Base-by-base conservation (phyloP, 2,113 vertebrate species). In the Semnornis frantzii region DNA sequence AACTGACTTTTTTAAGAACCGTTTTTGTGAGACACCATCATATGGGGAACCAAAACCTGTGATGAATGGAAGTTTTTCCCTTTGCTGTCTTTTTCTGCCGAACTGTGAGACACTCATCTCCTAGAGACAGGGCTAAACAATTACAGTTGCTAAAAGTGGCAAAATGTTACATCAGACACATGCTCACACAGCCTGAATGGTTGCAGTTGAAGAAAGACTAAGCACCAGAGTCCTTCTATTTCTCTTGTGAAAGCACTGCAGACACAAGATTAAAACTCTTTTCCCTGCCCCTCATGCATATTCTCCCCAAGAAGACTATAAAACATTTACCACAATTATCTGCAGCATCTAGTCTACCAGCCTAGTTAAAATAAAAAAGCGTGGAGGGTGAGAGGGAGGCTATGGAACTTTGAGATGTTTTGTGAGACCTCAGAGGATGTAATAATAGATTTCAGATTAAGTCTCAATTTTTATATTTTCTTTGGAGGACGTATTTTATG, bases 371-470 rank as follows among this genome's bases (percentile, higher is more conserved):
- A 9, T 13, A 72, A 55, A 48, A 48, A 23, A 24, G 44, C 6
- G 24, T 25, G 88, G 12, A 12, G n/a, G 15, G 12, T 5, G 4
- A 18, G 15, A 37, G 21, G 12, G 12, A 12, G 39, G 17, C 15
- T 4, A 4, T 23, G 12, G 48, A 90, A 89, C 77, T 85, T 11
- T 44, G 76, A 97, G 89, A 79, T 93, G 91, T 75, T 85, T 96
- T 89, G 97, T 87, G 64, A 97, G 85, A 76, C 92, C 62, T 94
- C 54, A 88, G 91, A 97, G 92, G 48, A 94, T 91, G n/a, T 58
- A 95, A 97, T 95, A 97, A 96, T 70, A 92, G 87, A 96, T 97
- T 97, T 98, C 87, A 96, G 96, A 97, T 96, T 88, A 96, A 94
- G 89, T 69, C 64, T 95, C 63, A 34, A 79, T 90, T 96, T 96